Percentiles rank a stretch among this genome's conserved stretches.
Conservation (phyloP, 2,888 invertebrate species). For the Dastarcus helophoroides region DNA sequence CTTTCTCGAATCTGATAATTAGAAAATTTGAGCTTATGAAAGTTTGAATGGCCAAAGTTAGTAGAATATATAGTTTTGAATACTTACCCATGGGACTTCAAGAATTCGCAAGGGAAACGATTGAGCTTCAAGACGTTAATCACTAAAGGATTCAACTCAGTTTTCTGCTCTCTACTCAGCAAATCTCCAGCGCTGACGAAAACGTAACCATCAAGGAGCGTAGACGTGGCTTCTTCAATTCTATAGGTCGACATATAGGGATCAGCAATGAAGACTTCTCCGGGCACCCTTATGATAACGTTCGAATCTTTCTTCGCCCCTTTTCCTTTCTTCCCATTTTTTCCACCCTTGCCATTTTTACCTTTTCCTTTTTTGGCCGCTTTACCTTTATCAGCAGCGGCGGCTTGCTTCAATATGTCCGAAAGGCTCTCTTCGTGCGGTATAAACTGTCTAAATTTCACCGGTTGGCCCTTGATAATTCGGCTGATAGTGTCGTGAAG, state of each 20-base stretch:
- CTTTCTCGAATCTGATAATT: conserved; percentile 4
- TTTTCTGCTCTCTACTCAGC: conserved; percentile 19
- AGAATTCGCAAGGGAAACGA: conserved; percentile 18
- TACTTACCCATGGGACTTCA: conserved; percentile 12
- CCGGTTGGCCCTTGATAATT: no score
- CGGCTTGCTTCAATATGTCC: no score
- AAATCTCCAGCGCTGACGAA: conserved; percentile 15
- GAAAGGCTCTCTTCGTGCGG: no score
- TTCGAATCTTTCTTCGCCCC: no score
- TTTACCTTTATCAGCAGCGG: no score
- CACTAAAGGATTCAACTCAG: conserved; percentile 20
- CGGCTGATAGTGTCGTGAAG: no score
- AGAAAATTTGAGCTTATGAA: background rate
- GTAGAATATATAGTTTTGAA: background rate
- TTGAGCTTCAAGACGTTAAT: conserved; percentile 19
- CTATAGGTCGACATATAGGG: conserved; percentile 5
- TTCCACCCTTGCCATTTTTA: no score
- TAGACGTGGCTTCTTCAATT: conserved; percentile 3
- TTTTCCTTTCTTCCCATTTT: no score
- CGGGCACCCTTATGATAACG: no score
- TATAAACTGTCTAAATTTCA: no score
- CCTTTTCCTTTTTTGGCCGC: no score
- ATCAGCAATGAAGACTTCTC: conserved; percentile 10
- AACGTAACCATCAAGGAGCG: conserved; percentile 8
- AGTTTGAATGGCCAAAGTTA: background rate